A percentile compares a stretch with the other conserved stretches of the same genome.
Conservation (phyloP, 2,797 vertebrate species). For the Liparis tanakae region DNA sequence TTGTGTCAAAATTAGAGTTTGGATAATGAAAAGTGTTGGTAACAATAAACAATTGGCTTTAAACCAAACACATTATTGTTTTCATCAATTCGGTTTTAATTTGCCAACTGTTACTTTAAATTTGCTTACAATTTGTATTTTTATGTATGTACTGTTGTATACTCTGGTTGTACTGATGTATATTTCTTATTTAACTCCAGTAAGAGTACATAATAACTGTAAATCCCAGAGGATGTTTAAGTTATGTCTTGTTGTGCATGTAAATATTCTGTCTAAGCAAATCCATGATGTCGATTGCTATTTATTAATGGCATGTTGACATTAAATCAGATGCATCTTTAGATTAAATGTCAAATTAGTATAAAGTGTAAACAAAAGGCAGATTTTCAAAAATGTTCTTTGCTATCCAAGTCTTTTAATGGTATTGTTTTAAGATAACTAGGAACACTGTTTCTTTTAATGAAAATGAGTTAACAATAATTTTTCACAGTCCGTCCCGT, state of each 20-base stretch:
- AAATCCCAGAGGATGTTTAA: constrained; percentile 25
- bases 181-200: constrained; percentile 31
- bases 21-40: constrained; percentile 2
- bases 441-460: not conserved
- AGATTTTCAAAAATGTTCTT: not conserved
- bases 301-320: not conserved
- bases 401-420: constrained; percentile 1
- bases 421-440: not conserved
- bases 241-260: constrained; percentile 1
- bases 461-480: not conserved
- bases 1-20: not conserved
- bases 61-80: not conserved
- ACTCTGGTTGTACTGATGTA: constrained; percentile 13
- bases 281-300: constrained; percentile 7
- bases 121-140: constrained; percentile 12
- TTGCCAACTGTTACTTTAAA: not conserved
- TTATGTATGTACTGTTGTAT: constrained; percentile 1
- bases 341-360: constrained; percentile 1
- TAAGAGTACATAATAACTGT: constrained; percentile 31
- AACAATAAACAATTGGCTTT: constrained; percentile 6
- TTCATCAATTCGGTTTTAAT: constrained; percentile 1
- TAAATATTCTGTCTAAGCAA: constrained; percentile 17
- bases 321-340: not conserved
- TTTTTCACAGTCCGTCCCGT: not conserved
- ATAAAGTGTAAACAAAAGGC: not conserved